A percentile compares a stretch with the other conserved stretches of the same genome.
Evolutionary conservation across 2,113 vertebrate species (phyloP).

Genomic region (Potamarius usumacintae): DNA sequence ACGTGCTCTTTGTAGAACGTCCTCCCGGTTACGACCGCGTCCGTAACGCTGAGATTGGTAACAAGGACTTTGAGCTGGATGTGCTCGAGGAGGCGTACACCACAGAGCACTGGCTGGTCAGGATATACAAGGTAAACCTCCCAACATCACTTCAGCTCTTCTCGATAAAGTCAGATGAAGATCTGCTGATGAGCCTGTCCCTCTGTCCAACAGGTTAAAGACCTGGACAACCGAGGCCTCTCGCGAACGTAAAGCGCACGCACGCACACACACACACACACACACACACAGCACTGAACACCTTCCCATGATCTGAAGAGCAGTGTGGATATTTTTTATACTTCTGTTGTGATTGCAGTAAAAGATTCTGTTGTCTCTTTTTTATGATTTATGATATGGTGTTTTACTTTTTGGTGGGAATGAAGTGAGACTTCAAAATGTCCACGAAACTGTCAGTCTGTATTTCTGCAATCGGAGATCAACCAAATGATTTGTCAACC

Average conservation of each 20-base stretch:
- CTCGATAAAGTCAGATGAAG: not conserved
- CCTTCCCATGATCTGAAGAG: slow-evolving; percentile 72
- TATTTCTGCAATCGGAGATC: slow-evolving; percentile 72
- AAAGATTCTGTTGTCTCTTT: slow-evolving; percentile 59
- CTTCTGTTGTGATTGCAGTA: slow-evolving; percentile 77
- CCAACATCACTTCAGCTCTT: not conserved
- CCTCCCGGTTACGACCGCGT: slow-evolving; percentile 96
- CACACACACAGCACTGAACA: slow-evolving; percentile 77
- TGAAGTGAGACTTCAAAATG: slow-evolving; percentile 65
- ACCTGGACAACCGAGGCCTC: slow-evolving; percentile 94
- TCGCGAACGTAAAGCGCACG: slow-evolving; percentile 85
- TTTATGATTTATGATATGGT: slow-evolving; percentile 62
- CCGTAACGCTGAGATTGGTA: slow-evolving; percentile 95
- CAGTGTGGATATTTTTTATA: slow-evolving; percentile 72
- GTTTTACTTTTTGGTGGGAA: slow-evolving; percentile 48
- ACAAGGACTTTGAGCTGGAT: slow-evolving; percentile 98
- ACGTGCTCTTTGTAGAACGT: slow-evolving; percentile 79
- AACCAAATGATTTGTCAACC: slow-evolving; percentile 67
- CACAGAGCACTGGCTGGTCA: slow-evolving; percentile 97
- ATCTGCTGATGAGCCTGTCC: not conserved
- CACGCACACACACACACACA: slow-evolving; percentile 44
- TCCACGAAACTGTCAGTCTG: slow-evolving; percentile 63
- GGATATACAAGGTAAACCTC: slow-evolving; percentile 93
- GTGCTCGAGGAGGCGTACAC: slow-evolving; percentile 97
- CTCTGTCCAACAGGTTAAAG: slow-evolving; percentile 84